Conservation (phyloP, 2,797 vertebrate species). For the Lepilemur ruficaudatus region DNA sequence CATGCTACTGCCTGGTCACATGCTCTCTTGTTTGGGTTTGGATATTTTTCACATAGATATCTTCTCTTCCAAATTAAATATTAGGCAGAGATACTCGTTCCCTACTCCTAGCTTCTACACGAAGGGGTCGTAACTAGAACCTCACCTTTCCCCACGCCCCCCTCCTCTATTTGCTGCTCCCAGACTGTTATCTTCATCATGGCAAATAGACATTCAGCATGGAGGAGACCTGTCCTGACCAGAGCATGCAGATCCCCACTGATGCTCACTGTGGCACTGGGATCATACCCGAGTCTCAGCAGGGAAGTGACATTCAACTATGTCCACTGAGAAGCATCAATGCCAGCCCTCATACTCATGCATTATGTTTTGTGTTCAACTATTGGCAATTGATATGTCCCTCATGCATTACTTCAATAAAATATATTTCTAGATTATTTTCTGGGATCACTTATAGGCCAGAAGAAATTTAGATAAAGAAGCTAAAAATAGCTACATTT, state of each 20-base stretch:
- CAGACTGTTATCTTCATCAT: background rate
- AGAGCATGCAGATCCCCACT: background rate
- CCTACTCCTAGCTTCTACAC: background rate
- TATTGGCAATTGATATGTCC: background rate
- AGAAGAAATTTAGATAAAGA: conserved; percentile 13
- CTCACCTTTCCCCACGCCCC: background rate
- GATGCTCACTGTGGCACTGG: background rate
- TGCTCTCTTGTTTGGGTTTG: background rate
- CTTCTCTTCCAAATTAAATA: background rate
- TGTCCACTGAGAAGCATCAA: background rate
- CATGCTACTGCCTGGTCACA: background rate
- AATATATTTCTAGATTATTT: conserved; percentile 6
- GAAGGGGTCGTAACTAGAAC: background rate
- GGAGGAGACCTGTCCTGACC: background rate
- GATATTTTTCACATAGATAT: background rate
- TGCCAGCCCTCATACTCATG: background rate
- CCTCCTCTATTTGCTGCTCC: background rate
- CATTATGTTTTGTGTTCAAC: background rate
- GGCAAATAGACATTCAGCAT: background rate
- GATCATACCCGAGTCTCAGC: background rate
- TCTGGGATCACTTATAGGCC: background rate
- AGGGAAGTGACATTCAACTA: background rate
- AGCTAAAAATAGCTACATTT: background rate
- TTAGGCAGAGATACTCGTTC: background rate
- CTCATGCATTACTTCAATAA: background rate